Evolutionary conservation across 2,888 invertebrate genomes (phyloP).

Genomic region (Zele albiditarsus): DNA sequence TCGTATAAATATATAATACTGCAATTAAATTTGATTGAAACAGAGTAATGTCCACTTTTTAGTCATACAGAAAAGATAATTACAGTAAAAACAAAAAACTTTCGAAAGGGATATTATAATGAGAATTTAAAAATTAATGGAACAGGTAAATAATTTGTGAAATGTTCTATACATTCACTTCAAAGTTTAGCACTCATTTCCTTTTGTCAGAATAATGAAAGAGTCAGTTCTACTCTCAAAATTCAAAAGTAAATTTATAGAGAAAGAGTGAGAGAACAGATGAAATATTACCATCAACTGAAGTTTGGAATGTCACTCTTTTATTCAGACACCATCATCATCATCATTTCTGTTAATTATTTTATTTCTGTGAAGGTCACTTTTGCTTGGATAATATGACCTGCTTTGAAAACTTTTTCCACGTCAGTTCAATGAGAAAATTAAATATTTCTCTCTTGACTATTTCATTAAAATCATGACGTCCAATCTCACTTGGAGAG

Average conservation of each 20-base stretch:
- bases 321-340: not conserved
- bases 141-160: constrained; percentile 32
- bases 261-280: not conserved
- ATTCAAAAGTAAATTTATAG: constrained; percentile 12
- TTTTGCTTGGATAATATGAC: constrained; percentile 7
- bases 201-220: constrained; percentile 23
- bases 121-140: constrained; percentile 24
- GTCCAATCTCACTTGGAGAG: not conserved
- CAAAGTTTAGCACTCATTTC: constrained; percentile 31
- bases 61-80: constrained; percentile 14
- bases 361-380: constrained; percentile 20
- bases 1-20: not conserved
- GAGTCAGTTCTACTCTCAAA: constrained; percentile 26
- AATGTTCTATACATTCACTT: constrained; percentile 6
- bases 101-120: constrained; percentile 27
- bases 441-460: constrained; percentile 25
- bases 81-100: not conserved
- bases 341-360: constrained; percentile 13
- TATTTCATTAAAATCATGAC: constrained; percentile 11
- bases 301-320: constrained; percentile 30
- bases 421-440: constrained; percentile 29
- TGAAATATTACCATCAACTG: not conserved
- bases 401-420: constrained; percentile 25
- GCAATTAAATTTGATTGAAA: constrained; percentile 7
- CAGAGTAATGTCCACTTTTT: not conserved